phyloP scores from a whole-genome alignment of 2,113 vertebrate genomes.

The Turdus rufiventris region DNA sequence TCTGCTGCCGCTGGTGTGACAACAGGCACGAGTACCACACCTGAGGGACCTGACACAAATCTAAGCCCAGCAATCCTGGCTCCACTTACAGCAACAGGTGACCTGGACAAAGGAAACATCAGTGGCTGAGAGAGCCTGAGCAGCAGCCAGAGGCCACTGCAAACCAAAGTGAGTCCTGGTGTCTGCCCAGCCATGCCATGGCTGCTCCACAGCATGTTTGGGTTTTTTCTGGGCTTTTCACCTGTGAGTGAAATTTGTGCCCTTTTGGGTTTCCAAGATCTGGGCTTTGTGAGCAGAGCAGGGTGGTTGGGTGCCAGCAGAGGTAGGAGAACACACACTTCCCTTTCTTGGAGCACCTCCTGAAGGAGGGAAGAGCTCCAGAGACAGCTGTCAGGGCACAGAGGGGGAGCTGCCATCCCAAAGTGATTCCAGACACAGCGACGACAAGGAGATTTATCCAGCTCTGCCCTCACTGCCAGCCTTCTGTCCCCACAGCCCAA shows the following conservation, averaged over 20 bases:
- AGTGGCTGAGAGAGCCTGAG: background rate
- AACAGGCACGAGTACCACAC: background rate
- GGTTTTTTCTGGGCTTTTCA: background rate
- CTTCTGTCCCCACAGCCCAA: background rate
- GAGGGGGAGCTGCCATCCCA: background rate
- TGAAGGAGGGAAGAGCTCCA: background rate
- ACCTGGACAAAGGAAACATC: background rate
- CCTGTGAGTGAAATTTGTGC: background rate
- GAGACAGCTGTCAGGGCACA: background rate
- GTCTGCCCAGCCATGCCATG: background rate
- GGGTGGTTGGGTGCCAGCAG: background rate
- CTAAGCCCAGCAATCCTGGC: background rate
- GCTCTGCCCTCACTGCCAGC: background rate
- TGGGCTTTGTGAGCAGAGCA: background rate
- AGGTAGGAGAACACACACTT: background rate
- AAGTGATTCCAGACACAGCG: background rate
- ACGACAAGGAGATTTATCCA: background rate
- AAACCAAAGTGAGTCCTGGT: background rate
- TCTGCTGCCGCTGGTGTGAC: background rate
- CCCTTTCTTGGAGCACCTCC: background rate
- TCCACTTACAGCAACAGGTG: background rate
- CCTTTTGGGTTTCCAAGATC: background rate
- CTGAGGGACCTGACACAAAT: background rate
- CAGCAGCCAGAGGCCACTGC: background rate
- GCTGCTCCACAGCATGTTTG: rapidly evolving